Evolutionary conservation across 2,113 vertebrate genomes (phyloP), one percentile per base, ranked within the genome.

Genomic region (Limnothrissa miodon): DNA sequence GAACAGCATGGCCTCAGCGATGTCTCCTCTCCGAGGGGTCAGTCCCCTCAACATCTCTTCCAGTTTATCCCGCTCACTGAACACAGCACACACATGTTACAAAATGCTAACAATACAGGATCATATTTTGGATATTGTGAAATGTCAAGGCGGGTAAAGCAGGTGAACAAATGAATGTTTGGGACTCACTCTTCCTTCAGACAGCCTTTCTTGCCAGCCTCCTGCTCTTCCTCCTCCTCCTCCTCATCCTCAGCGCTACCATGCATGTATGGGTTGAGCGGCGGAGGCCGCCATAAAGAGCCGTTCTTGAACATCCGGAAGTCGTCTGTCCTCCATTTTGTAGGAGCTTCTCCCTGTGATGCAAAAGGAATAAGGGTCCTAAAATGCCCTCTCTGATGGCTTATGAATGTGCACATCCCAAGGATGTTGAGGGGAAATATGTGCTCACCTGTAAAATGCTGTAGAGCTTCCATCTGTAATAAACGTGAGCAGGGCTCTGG

Each of bases 251-350:
- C 97, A 74, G 96, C 96, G 87, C 97, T 97, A 80, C 98, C 98
- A 45, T 99, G 98, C 42, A 99, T 89, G 87, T 99, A 99, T 0
- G 98, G 98, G 88, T 99, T 99, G 78, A 99, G 91, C 0, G 98
- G 98, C 36, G 98, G 98, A 0, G 98, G 98, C 62, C 96, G 97
- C 98, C 98, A 99, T 79, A 99, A 92, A 0, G 98, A 99, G 45
- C 98, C 98, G 44, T 98, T 99, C 92, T 99, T 99, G 93, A 99
- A 99, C 96, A 99, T 98, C 70, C 97, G 95, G 87, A 98, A 99
- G 86, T 99, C 98, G 45, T 99, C 97, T 0, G 98, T 99, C 87
- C 94, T 93, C 98, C 98, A 99, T 89, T 99, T 99, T 74, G 95
- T 97, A 83, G 97, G 97, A 84, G 98, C 95, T 90, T 99, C 98